A percentile compares a stretch with the other conserved stretches of the same genome.
Conservation (phyloP, 1,140 invertebrate genomes). For the Brachionus rubens region DNA sequence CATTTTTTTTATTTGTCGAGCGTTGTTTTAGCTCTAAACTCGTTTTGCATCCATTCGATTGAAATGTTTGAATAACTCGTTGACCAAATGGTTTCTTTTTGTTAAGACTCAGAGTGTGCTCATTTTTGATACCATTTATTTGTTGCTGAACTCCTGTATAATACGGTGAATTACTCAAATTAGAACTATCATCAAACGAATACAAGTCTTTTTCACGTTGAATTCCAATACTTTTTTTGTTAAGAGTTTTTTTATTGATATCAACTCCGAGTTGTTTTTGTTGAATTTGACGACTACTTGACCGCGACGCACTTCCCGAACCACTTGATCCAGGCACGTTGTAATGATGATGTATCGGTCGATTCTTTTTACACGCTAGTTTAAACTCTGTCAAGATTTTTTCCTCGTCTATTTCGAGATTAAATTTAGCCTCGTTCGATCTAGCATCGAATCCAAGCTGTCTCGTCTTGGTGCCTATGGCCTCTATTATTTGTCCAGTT, state of each 20-base stretch:
- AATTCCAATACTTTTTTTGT: neutral
- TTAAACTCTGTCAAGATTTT: conserved; percentile 31
- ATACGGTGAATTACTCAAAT: neutral
- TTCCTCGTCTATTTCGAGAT: conserved; percentile 33
- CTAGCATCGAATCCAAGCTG: conserved; percentile 24
- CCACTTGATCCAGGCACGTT: neutral
- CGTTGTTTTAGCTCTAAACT: no score
- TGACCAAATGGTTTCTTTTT: conserved; percentile 12
- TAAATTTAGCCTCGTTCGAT: conserved; percentile 13
- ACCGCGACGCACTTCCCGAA: neutral
- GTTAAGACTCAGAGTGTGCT: neutral
- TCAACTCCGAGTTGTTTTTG: neutral
- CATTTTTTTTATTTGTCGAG: no score
- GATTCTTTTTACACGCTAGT: conserved; percentile 10
- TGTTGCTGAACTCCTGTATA: neutral
- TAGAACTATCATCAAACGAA: neutral
- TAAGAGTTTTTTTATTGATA: neutral
- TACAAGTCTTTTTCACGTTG: neutral
- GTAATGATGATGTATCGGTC: conserved; percentile 22
- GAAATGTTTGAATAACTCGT: neutral
- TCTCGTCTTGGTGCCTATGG: neutral
- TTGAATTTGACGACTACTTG: conserved; percentile 18
- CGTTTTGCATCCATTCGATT: no score
- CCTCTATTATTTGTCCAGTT: conserved; percentile 18
- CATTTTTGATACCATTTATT: neutral